phyloP scores from a whole-genome alignment of 2,113 vertebrate genomes.

The Thalassarche chlororhynchos region DNA sequence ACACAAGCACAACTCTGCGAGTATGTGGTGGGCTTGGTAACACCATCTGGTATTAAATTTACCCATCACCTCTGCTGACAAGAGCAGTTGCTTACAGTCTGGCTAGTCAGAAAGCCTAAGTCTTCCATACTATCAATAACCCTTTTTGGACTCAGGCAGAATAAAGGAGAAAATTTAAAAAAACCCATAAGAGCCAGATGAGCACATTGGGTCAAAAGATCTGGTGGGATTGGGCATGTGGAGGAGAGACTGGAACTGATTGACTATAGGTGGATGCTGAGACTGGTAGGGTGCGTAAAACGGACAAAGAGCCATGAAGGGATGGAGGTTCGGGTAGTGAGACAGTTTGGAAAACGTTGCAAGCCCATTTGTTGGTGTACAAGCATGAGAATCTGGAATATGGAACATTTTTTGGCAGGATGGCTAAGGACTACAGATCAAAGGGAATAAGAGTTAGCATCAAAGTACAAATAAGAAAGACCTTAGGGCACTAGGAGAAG shows the following conservation, averaged over 20 bases:
- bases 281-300: background rate
- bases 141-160: background rate
- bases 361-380: background rate
- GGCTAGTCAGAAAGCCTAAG: background rate
- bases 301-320: background rate
- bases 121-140: background rate
- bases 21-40: background rate
- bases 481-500: background rate
- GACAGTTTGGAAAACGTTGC: background rate
- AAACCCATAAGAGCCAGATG: background rate
- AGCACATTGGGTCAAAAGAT: background rate
- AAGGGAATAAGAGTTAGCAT: background rate
- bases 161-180: background rate
- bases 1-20: accelerated
- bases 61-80: background rate
- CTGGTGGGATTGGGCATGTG: background rate
- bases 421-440: background rate
- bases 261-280: background rate
- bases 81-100: background rate
- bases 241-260: background rate
- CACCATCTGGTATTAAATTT: background rate
- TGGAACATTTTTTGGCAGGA: background rate
- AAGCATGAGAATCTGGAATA: background rate
- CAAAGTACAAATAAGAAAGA: background rate
- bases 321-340: background rate